Base-by-base conservation (phyloP, 2,888 invertebrate genomes). In the Dastarcus helophoroides region DNA sequence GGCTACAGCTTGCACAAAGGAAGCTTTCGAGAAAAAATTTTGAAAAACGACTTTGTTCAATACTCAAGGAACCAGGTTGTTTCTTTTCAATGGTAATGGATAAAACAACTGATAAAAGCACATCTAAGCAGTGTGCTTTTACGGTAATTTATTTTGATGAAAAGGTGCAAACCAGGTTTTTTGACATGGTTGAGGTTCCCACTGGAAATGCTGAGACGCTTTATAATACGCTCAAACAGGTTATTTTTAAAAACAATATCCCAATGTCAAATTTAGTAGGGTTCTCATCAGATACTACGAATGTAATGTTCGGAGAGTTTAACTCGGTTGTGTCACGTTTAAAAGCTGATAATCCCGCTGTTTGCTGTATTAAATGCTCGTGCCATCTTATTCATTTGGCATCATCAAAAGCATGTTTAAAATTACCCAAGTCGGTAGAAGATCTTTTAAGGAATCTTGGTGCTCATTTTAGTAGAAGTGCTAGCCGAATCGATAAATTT, bases 151-250 rank as follows among this genome's bases (percentile, higher is more conserved):
- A 31, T 29, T 33, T 13, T 14, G 27, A 8, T 3, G 22, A 36
- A 19, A 12, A 5, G 7, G 25, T 26, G 11, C 23, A 12, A 14
- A 39, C 39, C 14, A 31, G 29, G 14, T 44, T 47, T 40, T 41
- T 46, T 33, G 38, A 45, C 31, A 46, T 44, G 37, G 32, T 42
- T 14, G 42, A 47, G 35, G 29, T 39, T 10, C 5, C 32, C 23
- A 36, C 35, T 10, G 29, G 38, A 16, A n/a, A n/a, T n/a, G n/a
- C n/a, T n/a, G n/a, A n/a, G n/a, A n/a, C n/a, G n/a, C n/a, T n/a
- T n/a, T n/a, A n/a, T n/a, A n/a, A n/a, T n/a, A n/a, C n/a, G n/a
- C n/a, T n/a, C n/a, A n/a, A n/a, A n/a, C n/a, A n/a, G n/a, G n/a
- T n/a, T n/a, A n/a, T n/a, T n/a, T n/a, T n/a, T n/a, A n/a, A n/a